A percentile compares a stretch with the other conserved stretches of the same genome.
Conservation (phyloP, 2,113 vertebrate species). For the Romanogobio albipinnatus region DNA sequence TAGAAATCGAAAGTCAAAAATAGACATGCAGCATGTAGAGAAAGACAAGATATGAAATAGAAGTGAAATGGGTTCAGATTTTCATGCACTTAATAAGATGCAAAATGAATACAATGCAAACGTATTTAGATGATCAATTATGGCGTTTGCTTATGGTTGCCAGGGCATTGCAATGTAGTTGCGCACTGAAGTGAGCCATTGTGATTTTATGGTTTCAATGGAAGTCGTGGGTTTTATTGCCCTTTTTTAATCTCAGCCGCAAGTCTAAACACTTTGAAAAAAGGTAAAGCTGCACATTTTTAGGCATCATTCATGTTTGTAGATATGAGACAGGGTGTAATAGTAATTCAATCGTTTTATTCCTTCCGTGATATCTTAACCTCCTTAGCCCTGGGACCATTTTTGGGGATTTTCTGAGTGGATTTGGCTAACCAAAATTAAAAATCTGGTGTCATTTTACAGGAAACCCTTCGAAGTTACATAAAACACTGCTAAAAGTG, state of each 20-base stretch:
- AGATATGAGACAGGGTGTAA: no score
- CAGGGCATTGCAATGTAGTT: neutral
- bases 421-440: no score
- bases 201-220: neutral
- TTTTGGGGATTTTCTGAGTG: no score
- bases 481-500: no score
- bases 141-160: neutral
- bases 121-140: neutral
- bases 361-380: neutral
- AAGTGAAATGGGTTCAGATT: neutral
- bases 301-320: neutral
- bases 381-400: no score
- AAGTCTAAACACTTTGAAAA: neutral
- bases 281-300: neutral
- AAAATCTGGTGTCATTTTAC: no score
- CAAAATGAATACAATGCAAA: neutral
- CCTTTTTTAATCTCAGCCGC: neutral
- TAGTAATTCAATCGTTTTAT: neutral
- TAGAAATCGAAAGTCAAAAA: constrained; percentile 48
- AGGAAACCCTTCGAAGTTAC: no score
- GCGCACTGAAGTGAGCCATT: neutral
- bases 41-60: neutral
- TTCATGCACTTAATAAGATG: neutral
- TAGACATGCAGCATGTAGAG: neutral
- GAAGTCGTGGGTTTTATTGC: neutral